Conservation (phyloP, 2,113 vertebrate genomes). For the Steatornis caripensis region DNA sequence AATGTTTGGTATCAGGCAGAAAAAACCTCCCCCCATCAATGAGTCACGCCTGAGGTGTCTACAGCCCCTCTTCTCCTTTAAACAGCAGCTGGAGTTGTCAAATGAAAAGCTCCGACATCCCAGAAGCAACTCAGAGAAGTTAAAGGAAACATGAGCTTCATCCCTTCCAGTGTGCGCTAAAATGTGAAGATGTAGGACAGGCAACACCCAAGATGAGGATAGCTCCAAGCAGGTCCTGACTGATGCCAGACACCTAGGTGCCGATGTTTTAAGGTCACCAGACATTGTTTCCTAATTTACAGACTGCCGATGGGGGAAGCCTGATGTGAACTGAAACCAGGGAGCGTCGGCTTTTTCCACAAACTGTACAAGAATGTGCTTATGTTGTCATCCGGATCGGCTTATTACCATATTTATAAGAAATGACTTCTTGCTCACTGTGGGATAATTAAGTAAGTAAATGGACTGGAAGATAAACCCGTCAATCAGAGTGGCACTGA, state of each 20-base stretch:
- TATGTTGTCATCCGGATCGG: neutral
- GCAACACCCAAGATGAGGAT: neutral
- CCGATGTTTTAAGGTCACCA: neutral
- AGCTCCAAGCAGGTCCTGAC: neutral
- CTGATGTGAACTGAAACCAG: neutral
- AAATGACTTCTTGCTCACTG: neutral
- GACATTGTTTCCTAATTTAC: neutral
- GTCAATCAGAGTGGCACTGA: constrained; percentile 1
- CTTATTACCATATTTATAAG: constrained; percentile 53
- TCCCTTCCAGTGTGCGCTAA: fast-evolving
- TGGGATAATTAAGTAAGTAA: constrained; percentile 51
- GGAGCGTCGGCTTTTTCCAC: neutral
- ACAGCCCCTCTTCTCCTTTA: neutral
- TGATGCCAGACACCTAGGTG: neutral
- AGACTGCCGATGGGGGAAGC: neutral
- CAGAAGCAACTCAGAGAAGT: neutral
- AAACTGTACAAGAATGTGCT: neutral
- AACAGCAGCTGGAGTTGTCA: neutral
- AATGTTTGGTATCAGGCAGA: neutral
- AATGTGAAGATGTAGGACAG: neutral
- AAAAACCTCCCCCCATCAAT: neutral
- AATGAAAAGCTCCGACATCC: neutral
- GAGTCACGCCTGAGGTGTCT: neutral
- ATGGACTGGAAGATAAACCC: constrained; percentile 43
- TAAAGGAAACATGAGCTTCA: neutral